A percentile compares a stretch with the other conserved stretches of the same genome.
These are phyloP conservation scores for Leptinotarsa haldemani DNA, from an alignment of 2,888 invertebrate species.

Conservation along the genomic window DNA sequence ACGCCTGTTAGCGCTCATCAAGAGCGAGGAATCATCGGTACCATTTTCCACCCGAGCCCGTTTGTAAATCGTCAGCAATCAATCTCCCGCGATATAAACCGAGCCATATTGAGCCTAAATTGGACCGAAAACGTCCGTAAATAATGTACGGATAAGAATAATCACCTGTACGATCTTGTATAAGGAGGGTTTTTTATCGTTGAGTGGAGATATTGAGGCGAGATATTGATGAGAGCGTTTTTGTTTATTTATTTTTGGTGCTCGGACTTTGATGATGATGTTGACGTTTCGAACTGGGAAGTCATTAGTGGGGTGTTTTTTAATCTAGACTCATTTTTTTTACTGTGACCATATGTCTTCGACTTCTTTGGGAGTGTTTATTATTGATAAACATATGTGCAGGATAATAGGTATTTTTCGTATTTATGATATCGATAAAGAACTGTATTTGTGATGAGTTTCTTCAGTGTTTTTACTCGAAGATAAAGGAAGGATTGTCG, in stretches of 20 bases:
- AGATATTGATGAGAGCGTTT: slow-evolving; percentile 1
- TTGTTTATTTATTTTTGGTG: background rate
- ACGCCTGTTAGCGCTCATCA: slow-evolving; percentile 62
- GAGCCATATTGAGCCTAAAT: slow-evolving; percentile 44
- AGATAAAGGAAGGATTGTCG: too few species aligned
- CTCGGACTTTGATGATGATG: slow-evolving; percentile 1
- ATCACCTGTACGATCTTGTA: slow-evolving; percentile 37
- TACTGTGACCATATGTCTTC: too few species aligned
- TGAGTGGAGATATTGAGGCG: background rate
- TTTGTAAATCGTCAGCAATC: slow-evolving; percentile 59
- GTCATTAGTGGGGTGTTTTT: background rate
- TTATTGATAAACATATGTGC: too few species aligned
- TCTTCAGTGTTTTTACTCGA: too few species aligned
- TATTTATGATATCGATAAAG: too few species aligned
- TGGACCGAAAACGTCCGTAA: slow-evolving; percentile 43
- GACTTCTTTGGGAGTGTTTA: too few species aligned
- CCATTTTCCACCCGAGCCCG: slow-evolving; percentile 44
- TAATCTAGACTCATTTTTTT: background rate
- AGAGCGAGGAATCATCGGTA: slow-evolving; percentile 50
- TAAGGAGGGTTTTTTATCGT: slow-evolving; percentile 8
- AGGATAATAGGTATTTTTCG: too few species aligned
- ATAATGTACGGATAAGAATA: slow-evolving; percentile 42
- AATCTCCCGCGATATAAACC: slow-evolving; percentile 54
- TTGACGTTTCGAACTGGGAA: background rate
- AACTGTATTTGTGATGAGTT: too few species aligned